Evolutionary conservation across 2,888 invertebrate genomes (phyloP).

Genomic region (Cephalotes varians): DNA sequence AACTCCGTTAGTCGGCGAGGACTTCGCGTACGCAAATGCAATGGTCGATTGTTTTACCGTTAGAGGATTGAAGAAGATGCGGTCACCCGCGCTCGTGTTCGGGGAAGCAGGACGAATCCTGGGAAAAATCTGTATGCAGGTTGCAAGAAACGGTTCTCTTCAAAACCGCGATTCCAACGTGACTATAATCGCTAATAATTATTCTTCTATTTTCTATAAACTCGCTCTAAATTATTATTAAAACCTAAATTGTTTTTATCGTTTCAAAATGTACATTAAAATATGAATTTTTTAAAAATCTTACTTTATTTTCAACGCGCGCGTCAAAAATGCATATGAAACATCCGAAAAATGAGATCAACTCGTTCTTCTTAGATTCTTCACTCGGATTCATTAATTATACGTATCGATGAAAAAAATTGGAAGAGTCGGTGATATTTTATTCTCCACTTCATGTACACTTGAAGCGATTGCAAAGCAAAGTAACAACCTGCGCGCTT

Average conservation of each 20-base stretch:
- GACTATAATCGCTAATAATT: not conserved
- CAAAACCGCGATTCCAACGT: not conserved
- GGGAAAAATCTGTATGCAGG: constrained; percentile 51
- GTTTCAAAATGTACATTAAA: too few relatives aligned
- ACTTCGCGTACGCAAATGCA: constrained; percentile 73
- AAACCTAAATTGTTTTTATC: not conserved
- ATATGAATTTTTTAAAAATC: not conserved
- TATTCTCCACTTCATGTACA: not conserved
- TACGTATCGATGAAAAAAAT: not conserved
- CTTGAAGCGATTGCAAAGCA: not conserved
- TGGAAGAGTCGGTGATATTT: not conserved
- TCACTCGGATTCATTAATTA: not conserved
- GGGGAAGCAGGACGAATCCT: constrained; percentile 59
- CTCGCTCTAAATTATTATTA: not conserved
- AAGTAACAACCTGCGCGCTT: constrained; percentile 6
- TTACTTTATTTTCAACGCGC: not conserved
- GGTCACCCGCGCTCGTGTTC: constrained; percentile 57
- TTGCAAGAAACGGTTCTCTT: constrained; percentile 9
- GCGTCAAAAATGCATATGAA: not conserved
- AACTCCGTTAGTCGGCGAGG: constrained; percentile 75
- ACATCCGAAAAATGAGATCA: not conserved
- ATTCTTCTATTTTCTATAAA: not conserved
- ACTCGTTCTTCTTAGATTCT: not conserved
- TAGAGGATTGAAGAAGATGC: constrained; percentile 71
- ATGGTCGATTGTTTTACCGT: constrained; percentile 68